Base-by-base conservation (phyloP, 2,888 invertebrate species). In the Julus scanicus region DNA sequence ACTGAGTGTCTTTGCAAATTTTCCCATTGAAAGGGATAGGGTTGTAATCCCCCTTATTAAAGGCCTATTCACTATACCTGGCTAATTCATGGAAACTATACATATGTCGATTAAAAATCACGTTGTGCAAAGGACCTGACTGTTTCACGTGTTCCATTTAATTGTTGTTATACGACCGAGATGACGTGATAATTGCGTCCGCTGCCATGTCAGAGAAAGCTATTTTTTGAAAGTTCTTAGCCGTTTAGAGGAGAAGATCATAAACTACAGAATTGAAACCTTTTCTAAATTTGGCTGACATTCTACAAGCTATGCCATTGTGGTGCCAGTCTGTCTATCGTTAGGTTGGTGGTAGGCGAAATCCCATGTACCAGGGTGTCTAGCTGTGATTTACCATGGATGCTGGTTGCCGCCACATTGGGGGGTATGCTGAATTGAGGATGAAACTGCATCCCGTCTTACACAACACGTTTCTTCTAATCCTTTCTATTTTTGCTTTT, bases 231-330 rank as follows among this genome's bases (percentile, higher is more conserved):
- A 53, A 53, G 15, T 53, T 53, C 15, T 53, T 15, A 11, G 53
- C 53, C 9, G 15, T 53, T 15, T 15, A 63, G 63, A 29, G 5
- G 29, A 71, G 71, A 29, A 71, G 71, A 20, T n/a, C 57, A 57
- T 20, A 71, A 20, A 71, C 71, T 71, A 29, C 29, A 71, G 71
- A 71, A 71, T 71, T 17, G 6, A 20, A 71, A 71, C 29, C 44
- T 44, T 71, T 71, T 71, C 71, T 71, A 71, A 71, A 71, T 71
- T 71, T 71, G 71, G 71, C 71, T 71, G 71, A 20, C 71, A 71
- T 71, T 71, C 71, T 71, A 71, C 29, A 29, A 17, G 71, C 71
- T 8, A 71, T 71, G 71, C 1, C 29, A 4, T 2, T 8, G 6
- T 71, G 71, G 71, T 71, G 71, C 71, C 71, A 11, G 71, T 71